Base-by-base conservation (phyloP, 2,888 invertebrate genomes). In the Nymphalis c-album region DNA sequence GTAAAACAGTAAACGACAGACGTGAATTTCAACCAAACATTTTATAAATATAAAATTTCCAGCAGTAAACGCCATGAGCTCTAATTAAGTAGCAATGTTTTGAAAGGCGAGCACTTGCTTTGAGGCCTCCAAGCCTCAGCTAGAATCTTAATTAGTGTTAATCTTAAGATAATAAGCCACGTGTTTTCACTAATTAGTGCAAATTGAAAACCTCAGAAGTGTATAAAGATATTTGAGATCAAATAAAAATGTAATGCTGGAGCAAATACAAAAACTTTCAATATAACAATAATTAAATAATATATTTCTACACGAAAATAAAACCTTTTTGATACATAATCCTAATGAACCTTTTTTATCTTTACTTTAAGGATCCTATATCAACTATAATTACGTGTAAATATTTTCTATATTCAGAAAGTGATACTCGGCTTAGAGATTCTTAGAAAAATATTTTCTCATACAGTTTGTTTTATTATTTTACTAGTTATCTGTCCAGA, bases 81-180 rank as follows among this genome's bases (percentile, higher is more conserved):
- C 80, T 85, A 86, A 86, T 87, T 87, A 85, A 85, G 81, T 85
- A 82, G 81, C 81, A 78, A 82, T 84, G 81, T 82, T 85, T 82
- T 85, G 83, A 88, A 88, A 88, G 84, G 80, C 78, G 80, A 79
- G 74, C 83, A 79, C 84, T 88, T 77, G 78, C 91, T 90, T 90
- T 90, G 88, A 87, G 83, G 78, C 78, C 60, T 72, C 78, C 71
- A 71, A 77, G 81, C 76, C 78, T 80, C 77, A 80, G 80, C 74
- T 81, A 85, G 80, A 78, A 80, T 80, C 85, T 85, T 90, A 90
- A 91, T 91, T 90, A 90, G 85, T 85, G 85, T 86, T 87, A 87
- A 89, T 89, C 86, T 90, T 85, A 85, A 84, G 85, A 87, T 88
- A 89, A 90, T 90, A 88, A 89, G 87, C 85, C 82, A 81, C 85